Evolutionary conservation across 2,797 vertebrate genomes (phyloP).

Genomic region (Neomorphus geoffroyi): DNA sequence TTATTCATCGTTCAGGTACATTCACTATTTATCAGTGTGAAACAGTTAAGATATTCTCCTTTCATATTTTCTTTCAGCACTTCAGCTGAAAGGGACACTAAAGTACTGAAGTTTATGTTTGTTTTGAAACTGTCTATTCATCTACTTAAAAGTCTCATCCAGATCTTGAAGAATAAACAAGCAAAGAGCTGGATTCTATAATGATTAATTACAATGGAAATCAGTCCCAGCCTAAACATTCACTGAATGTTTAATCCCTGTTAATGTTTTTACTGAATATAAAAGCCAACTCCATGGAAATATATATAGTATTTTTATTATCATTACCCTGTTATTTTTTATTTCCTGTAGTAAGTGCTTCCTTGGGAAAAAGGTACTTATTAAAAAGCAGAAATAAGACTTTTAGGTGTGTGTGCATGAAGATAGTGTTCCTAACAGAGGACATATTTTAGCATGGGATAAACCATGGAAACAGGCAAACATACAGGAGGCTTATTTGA

Average conservation of each 20-base stretch:
- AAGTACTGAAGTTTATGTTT: conserved; percentile 18
- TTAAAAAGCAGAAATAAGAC: conserved; percentile 38
- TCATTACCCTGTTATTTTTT: neutral
- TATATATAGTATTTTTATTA: conserved; percentile 16
- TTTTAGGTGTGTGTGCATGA: neutral
- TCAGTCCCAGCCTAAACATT: conserved; percentile 46
- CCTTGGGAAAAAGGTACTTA: conserved; percentile 1
- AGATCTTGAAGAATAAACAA: conserved; percentile 53
- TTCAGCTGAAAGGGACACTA: neutral
- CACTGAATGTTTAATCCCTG: conserved; percentile 27
- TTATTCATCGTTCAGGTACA: conserved; percentile 11
- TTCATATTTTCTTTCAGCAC: neutral
- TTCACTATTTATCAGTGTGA: neutral
- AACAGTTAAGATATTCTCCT: neutral
- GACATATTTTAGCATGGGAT: conserved; percentile 40
- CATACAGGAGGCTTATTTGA: neutral
- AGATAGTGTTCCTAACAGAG: conserved; percentile 22
- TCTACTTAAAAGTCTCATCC: conserved; percentile 17
- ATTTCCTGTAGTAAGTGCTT: conserved; percentile 28
- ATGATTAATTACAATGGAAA: conserved; percentile 53
- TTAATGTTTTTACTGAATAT: conserved; percentile 7
- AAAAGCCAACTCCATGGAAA: conserved; percentile 23
- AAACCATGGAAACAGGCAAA: conserved; percentile 44
- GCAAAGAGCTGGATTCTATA: conserved; percentile 34
- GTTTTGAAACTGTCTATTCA: conserved; percentile 53